Evolutionary conservation across 2,888 invertebrate genomes (phyloP).

Genomic region (Notodonta ziczac): DNA sequence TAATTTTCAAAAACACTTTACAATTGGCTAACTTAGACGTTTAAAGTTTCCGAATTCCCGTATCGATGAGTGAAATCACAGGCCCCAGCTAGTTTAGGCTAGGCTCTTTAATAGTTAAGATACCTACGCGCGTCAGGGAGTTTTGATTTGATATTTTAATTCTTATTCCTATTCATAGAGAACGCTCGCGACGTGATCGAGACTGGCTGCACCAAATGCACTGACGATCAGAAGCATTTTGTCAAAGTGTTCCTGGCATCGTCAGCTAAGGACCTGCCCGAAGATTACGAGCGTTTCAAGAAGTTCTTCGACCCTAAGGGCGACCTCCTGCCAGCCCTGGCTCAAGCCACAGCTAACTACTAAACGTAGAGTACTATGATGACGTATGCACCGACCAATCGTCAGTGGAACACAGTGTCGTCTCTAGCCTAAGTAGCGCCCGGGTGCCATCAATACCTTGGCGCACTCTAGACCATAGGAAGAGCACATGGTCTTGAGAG

Average conservation of each 20-base stretch:
- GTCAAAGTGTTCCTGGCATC: constrained; percentile 7
- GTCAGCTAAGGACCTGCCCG: constrained; percentile 1
- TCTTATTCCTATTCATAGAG: constrained; percentile 8
- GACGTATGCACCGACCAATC: background rate
- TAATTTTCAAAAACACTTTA: no score
- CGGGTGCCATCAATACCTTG: no score
- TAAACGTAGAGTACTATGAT: background rate
- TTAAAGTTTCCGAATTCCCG: no score
- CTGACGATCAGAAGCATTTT: constrained; percentile 9
- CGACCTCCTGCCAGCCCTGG: background rate
- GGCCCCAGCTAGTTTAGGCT: no score
- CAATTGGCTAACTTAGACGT: no score
- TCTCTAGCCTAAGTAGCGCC: no score
- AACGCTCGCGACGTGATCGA: constrained; percentile 11
- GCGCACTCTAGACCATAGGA: no score
- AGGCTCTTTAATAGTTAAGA: no score
- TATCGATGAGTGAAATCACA: no score
- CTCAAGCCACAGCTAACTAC: background rate
- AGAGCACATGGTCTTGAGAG: no score
- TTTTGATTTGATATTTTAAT: background rate
- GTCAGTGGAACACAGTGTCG: no score
- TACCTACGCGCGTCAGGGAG: no score
- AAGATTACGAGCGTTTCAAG: constrained; percentile 8
- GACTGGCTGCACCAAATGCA: constrained; percentile 10
- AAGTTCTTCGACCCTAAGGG: constrained; percentile 13